phyloP scores from a whole-genome alignment of 64 coral and sea anemone species.

The Stichodactyla helianthus region DNA sequence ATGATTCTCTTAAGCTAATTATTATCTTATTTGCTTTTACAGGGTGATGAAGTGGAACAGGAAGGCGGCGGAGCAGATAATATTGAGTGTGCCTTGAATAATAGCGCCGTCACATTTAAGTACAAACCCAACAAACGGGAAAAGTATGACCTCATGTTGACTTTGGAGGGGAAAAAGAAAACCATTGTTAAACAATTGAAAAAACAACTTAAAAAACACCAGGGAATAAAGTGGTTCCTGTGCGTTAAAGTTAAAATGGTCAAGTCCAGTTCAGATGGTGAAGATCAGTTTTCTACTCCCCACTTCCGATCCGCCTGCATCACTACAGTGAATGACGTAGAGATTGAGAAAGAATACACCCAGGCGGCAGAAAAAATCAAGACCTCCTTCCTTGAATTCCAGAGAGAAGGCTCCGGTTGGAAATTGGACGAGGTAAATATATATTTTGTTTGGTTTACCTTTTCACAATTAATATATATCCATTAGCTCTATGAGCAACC shows the following conservation, averaged over 20 bases:
- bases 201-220: not conserved
- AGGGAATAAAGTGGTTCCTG: no score
- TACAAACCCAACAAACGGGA: not conserved
- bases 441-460: no score
- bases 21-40: no score
- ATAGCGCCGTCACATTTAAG: no score
- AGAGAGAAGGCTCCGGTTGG: slow-evolving; percentile 33
- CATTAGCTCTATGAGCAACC: no score
- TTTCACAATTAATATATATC: no score
- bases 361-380: slow-evolving; percentile 25
- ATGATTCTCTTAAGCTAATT: no score
- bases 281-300: not conserved
- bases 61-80: no score
- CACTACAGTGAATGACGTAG: not conserved
- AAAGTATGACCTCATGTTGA: slow-evolving; percentile 10
- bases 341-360: not conserved
- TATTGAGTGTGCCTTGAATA: no score
- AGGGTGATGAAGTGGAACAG: no score
- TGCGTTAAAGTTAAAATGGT: no score
- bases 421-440: slow-evolving; percentile 12
- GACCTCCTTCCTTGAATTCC: not conserved
- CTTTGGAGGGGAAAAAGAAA: not conserved
- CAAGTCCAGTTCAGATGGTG: no score
- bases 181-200: not conserved
- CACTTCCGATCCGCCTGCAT: not conserved